Percentiles rank a stretch among this genome's conserved stretches.
Evolutionary conservation across 2,113 vertebrate species (phyloP).

Genomic region (Lanius collurio): DNA sequence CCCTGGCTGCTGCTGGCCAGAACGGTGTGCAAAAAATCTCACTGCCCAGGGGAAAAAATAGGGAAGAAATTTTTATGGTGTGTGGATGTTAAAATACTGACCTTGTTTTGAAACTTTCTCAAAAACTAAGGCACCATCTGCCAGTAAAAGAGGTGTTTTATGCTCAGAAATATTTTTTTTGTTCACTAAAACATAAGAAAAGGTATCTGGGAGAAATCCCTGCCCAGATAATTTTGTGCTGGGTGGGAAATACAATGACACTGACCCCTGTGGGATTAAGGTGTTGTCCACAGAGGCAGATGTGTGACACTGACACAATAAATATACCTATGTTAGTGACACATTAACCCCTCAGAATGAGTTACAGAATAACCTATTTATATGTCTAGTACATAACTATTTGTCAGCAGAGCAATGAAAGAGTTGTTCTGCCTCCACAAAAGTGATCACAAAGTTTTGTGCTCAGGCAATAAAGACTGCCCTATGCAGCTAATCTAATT

Average conservation of each 20-base stretch:
- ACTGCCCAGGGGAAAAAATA: neutral
- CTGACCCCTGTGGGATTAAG: neutral
- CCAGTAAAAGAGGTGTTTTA: neutral
- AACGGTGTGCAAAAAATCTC: neutral
- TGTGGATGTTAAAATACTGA: neutral
- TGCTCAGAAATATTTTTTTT: neutral
- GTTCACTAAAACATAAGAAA: neutral
- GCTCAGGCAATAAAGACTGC: neutral
- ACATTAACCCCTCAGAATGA: neutral
- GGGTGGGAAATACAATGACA: neutral
- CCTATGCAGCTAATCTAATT: no score
- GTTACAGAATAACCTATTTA: neutral
- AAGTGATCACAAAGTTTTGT: neutral
- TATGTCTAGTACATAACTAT: neutral
- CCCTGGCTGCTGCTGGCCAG: neutral
- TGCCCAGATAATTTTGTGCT: neutral
- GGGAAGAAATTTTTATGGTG: neutral
- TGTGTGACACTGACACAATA: neutral
- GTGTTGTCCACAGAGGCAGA: neutral
- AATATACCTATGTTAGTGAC: neutral
- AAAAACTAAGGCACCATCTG: neutral
- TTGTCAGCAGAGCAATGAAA: neutral
- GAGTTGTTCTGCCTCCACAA: neutral
- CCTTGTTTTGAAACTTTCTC: neutral
- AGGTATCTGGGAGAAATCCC: neutral